These are phyloP conservation scores for Drosophila pseudotalamancana DNA, from an alignment of 2,888 invertebrate genomes.

Conservation along the genomic window DNA sequence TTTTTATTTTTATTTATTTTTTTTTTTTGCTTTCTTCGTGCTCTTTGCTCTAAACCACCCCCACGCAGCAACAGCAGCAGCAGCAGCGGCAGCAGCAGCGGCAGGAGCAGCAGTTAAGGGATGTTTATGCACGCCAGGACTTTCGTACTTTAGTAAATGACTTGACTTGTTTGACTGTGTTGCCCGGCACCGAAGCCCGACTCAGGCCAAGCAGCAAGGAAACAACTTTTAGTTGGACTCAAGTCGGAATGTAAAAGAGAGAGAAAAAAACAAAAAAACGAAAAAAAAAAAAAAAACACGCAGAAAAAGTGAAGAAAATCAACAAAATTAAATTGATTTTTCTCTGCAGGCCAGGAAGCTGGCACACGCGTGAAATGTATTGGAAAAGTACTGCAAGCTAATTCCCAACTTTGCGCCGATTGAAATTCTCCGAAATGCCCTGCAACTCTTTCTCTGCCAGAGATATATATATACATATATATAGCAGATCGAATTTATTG, in stretches of 20 bases:
- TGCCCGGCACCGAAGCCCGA: constrained; percentile 49
- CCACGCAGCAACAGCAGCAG: constrained; percentile 35
- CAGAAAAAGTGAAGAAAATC: constrained; percentile 19
- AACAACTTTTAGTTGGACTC: constrained; percentile 58
- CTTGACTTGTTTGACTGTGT: constrained; percentile 74
- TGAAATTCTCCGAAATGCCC: constrained; percentile 17
- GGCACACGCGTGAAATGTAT: constrained; percentile 46
- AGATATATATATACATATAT: background rate
- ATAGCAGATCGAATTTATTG: constrained; percentile 68
- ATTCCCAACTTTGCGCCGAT: constrained; percentile 39
- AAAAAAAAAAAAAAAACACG: too few relatives aligned
- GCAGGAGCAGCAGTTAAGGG: constrained; percentile 49
- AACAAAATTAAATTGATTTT: constrained; percentile 78
- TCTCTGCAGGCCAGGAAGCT: too few relatives aligned
- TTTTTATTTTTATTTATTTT: too few relatives aligned
- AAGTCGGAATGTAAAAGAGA: constrained; percentile 9
- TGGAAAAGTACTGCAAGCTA: constrained; percentile 41
- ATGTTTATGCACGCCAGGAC: constrained; percentile 71
- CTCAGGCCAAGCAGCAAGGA: constrained; percentile 20
- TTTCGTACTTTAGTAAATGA: constrained; percentile 75
- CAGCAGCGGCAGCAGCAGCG: constrained; percentile 12
- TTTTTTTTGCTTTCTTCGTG: constrained; percentile 44
- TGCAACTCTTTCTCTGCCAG: constrained; percentile 58
- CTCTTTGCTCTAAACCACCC: constrained; percentile 68
- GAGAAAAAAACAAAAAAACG: constrained; percentile 11